Evolutionary conservation across 2,797 vertebrate genomes (phyloP).

Genomic region (Lates japonicus): DNA sequence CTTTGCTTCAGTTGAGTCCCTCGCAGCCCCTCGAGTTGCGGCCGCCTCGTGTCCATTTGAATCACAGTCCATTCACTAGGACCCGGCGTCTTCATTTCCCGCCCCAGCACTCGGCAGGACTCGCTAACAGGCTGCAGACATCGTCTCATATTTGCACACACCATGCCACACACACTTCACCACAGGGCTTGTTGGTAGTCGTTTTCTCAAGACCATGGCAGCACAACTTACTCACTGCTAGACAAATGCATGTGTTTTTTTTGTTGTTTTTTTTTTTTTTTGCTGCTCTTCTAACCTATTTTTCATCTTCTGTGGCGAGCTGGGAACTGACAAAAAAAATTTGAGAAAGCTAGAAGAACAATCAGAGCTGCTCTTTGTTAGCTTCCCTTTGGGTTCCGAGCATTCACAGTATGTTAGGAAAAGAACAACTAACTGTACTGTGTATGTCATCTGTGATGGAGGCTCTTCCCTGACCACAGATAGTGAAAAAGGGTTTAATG

Average conservation of each 20-base stretch:
- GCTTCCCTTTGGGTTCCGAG: slow-evolving; percentile 6
- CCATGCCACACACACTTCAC: slow-evolving; percentile 44
- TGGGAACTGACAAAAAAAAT: slow-evolving; percentile 13
- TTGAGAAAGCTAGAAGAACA: slow-evolving; percentile 3
- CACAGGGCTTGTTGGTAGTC: slow-evolving; percentile 40
- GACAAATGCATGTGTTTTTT: slow-evolving; percentile 39
- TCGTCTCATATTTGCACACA: slow-evolving; percentile 56
- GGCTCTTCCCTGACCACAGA: neutral
- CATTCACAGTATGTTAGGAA: neutral
- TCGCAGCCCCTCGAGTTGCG: slow-evolving; percentile 7
- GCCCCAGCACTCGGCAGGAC: slow-evolving; percentile 25
- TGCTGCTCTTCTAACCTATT: slow-evolving; percentile 53
- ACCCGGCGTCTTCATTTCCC: slow-evolving; percentile 27
- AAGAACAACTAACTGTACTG: neutral
- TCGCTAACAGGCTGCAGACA: slow-evolving; percentile 61
- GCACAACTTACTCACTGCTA: slow-evolving; percentile 16
- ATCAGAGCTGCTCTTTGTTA: slow-evolving; percentile 19
- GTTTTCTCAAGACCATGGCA: slow-evolving; percentile 41
- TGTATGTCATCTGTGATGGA: neutral
- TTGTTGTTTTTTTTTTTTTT: too few relatives aligned
- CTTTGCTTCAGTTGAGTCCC: slow-evolving; percentile 17
- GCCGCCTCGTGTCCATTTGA: slow-evolving; percentile 46
- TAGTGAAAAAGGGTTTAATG: neutral
- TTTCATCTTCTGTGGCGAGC: neutral
- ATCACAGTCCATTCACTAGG: slow-evolving; percentile 42